Conservation (phyloP, 2,113 vertebrate genomes). For the Rhinolophus ferrumequinum region DNA sequence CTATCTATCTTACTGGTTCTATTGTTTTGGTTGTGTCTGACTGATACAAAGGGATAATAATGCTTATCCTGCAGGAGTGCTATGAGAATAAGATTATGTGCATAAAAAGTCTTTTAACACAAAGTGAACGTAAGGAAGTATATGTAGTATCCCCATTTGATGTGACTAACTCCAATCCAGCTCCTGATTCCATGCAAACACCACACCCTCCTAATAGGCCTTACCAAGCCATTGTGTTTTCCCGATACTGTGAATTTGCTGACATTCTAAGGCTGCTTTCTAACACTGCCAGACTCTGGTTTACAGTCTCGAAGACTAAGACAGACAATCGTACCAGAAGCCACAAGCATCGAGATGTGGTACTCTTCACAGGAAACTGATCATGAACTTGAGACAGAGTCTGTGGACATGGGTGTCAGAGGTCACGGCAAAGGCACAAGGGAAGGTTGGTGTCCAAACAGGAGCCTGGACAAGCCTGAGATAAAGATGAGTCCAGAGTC, state of each 20-base stretch:
- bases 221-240: not conserved
- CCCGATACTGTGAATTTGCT: not conserved
- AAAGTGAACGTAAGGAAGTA: not conserved
- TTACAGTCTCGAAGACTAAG: not conserved
- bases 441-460: not conserved
- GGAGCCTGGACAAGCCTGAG: not conserved
- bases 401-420: not conserved
- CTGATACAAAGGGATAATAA: not conserved
- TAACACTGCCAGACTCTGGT: not conserved
- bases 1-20: not conserved
- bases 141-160: not conserved
- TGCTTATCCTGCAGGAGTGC: not conserved
- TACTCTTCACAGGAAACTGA: not conserved
- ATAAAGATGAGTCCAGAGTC: not conserved
- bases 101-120: conserved; percentile 1
- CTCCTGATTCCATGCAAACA: not conserved
- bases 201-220: not conserved
- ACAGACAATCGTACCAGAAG: not conserved
- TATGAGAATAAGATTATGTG: not conserved
- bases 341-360: not conserved
- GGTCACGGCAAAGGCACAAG: not conserved
- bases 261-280: not conserved
- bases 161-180: not conserved
- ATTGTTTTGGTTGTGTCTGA: not conserved
- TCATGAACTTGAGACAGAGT: not conserved